These are phyloP conservation scores for Drosophila nasuta DNA, from an alignment of 1,140 invertebrate genomes.

Conservation along the genomic window DNA sequence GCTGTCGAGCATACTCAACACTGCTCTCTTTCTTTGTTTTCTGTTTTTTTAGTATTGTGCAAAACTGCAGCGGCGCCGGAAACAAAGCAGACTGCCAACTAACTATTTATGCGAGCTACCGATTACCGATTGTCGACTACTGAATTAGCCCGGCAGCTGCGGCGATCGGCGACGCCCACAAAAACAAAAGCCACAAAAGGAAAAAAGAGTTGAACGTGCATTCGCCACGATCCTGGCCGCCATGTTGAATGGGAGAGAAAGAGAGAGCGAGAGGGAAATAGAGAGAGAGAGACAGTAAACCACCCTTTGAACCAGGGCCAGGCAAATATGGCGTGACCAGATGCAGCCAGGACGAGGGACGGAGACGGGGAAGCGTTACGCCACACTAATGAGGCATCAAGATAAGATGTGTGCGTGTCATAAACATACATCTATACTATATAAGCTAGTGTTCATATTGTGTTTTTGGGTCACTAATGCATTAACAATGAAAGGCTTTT, in stretches of 20 bases:
- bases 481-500: conserved; percentile 79
- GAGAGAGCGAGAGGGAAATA: too few relatives aligned
- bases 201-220: not conserved
- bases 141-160: conserved; percentile 53
- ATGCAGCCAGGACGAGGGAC: too few relatives aligned
- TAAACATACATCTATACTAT: conserved; percentile 1
- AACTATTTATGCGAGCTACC: conserved; percentile 1
- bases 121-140: not conserved
- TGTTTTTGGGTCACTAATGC: conserved; percentile 42
- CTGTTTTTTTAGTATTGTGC: not conserved
- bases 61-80: conserved; percentile 59
- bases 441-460: not conserved
- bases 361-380: not conserved
- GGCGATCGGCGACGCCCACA: conserved; percentile 19
- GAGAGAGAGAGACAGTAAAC: not conserved
- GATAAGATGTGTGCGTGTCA: conserved; percentile 17
- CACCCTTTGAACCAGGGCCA: conserved; percentile 1
- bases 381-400: conserved; percentile 40
- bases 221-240: not conserved
- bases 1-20: not conserved
- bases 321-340: conserved; percentile 18
- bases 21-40: not conserved
- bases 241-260: conserved; percentile 12
- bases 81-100: conserved; percentile 55
- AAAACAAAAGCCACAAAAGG: not conserved